Base-by-base conservation (phyloP, 2,797 vertebrate species). In the Crypturellus tataupa region DNA sequence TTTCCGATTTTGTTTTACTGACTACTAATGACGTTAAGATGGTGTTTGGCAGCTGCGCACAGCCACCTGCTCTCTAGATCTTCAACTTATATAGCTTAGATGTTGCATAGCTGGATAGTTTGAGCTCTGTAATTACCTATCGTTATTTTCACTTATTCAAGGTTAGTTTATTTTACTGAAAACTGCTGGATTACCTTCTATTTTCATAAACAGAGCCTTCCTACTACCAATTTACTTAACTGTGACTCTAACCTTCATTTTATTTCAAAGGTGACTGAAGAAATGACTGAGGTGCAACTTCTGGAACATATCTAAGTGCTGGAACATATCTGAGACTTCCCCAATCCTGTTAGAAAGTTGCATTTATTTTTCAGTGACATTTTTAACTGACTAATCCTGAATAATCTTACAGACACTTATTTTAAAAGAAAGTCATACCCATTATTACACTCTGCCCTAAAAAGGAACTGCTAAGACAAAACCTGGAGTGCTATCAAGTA, bases 1-100 rank as follows among this genome's bases (percentile, higher is more conserved):
- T 85, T 90, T 60, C 80, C 67, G 65, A 53, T 80, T 86, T 21
- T 80, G 85, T 80, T 87, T 80, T 83, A 44, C 64, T 55, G 91
- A 80, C 87, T 95, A 80, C 78, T 96, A 91, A 81, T 63, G 84
- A 94, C 46, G 80, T 76, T 93, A 89, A 89, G 87, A 88, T 60
- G 92, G 92, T 63, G 49, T 79, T 69, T 90, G 95, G 90, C 83
- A 96, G 90, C 51, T 83, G 90, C 24, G 39, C 4, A 17, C 17
- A 91, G 75, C 90, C 95, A 96, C 90, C 94, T 94, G 95, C 92
- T 85, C 55, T 65, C 89, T 0, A 89, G 62, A 44, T 84, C 60
- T 59, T 87, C 82, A 71, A 85, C 81, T 78, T 24, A 33, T 15
- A 44, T 18, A 69, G 82, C 44, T 15, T 59, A 72, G 55, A 67